Percentiles rank a stretch among this genome's conserved stretches.
These are phyloP conservation scores for Entosphenus tridentatus DNA, from an alignment of 2,113 vertebrate genomes.

Conservation along the genomic window DNA sequence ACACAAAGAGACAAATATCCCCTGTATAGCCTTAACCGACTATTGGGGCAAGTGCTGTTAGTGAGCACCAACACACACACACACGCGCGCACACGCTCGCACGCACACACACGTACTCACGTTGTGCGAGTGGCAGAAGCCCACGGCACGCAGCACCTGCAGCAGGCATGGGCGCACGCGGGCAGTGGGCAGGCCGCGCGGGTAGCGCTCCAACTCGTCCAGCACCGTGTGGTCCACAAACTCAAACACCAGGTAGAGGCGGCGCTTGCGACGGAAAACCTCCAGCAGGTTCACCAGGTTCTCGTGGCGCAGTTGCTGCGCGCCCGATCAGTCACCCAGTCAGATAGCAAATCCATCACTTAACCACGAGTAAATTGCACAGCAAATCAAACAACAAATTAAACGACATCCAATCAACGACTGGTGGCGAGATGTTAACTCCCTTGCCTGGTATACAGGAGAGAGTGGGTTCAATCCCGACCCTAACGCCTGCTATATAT, in stretches of 20 bases:
- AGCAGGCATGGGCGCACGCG: constrained; percentile 37
- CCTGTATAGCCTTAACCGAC: too few relatives aligned
- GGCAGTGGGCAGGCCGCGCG: constrained; percentile 39
- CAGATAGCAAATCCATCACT: background rate
- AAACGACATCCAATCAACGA: too few relatives aligned
- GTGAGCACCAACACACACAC: too few relatives aligned
- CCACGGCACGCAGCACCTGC: constrained; percentile 47
- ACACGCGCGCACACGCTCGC: too few relatives aligned
- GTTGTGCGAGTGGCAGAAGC: constrained; percentile 59
- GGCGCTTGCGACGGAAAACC: constrained; percentile 47
- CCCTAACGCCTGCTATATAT: too few relatives aligned
- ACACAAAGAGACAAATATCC: too few relatives aligned
- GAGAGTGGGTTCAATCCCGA: too few relatives aligned
- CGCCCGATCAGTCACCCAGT: constrained; percentile 13
- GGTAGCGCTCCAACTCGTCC: constrained; percentile 43
- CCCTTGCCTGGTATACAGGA: too few relatives aligned
- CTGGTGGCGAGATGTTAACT: too few relatives aligned
- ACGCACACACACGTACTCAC: constrained; percentile 24
- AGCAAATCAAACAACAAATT: too few relatives aligned
- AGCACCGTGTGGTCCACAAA: constrained; percentile 61
- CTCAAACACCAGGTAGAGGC: constrained; percentile 69
- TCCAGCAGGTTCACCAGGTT: constrained; percentile 65
- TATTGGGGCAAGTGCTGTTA: too few relatives aligned
- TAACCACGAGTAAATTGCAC: too few relatives aligned
- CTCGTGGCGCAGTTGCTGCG: constrained; percentile 57